Evolutionary conservation across 53 echinoderm and acorn worm genomes (phyloP).

Genomic region (Glandiceps talaboti): DNA sequence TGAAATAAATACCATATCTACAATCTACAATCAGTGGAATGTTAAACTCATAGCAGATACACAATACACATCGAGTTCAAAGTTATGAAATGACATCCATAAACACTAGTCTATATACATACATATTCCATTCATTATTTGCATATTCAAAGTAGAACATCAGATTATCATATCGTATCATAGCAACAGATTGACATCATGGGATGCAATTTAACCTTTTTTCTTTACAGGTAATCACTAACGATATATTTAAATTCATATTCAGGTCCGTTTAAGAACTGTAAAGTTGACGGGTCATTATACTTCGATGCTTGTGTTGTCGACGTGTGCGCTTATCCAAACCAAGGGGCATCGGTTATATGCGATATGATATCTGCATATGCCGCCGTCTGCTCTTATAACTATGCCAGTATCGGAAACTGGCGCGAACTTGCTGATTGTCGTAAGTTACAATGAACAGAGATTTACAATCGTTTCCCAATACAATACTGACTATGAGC

Average conservation of each 20-base stretch:
- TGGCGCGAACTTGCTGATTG: conserved; percentile 80
- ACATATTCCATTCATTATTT: too few species aligned
- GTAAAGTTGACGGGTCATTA: conserved; percentile 40
- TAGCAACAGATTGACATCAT: too few species aligned
- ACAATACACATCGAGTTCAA: too few species aligned
- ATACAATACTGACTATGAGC: too few species aligned
- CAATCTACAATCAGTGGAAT: too few species aligned
- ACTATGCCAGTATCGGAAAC: conserved; percentile 34
- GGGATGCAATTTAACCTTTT: background rate
- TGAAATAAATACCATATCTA: too few species aligned
- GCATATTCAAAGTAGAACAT: too few species aligned
- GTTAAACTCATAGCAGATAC: too few species aligned
- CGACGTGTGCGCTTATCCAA: conserved; percentile 66
- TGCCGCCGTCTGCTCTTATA: conserved; percentile 61
- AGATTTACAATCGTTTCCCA: too few species aligned
- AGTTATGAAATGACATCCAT: too few species aligned
- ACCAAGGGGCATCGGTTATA: conserved; percentile 19
- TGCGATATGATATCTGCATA: conserved; percentile 58
- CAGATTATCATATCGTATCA: too few species aligned
- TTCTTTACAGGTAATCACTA: background rate
- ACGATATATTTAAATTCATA: background rate
- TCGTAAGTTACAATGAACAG: conserved; percentile 66
- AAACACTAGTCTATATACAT: too few species aligned
- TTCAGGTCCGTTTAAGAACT: conserved; percentile 49
- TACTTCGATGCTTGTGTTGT: conserved; percentile 63